Percentiles rank a stretch among this genome's conserved stretches.
phyloP scores from a whole-genome alignment of 2,797 vertebrate genomes.

The Prunella strophiata region DNA sequence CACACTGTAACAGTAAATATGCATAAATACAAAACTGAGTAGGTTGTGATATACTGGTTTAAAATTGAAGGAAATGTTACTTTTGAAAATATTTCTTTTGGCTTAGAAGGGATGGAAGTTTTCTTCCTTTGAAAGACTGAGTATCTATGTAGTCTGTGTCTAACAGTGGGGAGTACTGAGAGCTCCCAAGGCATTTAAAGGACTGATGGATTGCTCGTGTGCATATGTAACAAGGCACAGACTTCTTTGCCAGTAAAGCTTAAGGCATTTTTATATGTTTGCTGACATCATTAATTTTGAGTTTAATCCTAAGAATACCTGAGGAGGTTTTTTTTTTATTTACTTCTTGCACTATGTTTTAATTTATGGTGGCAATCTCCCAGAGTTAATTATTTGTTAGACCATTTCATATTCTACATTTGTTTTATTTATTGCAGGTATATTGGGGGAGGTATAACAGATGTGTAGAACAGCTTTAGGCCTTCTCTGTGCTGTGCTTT shows the following conservation, averaged over 20 bases:
- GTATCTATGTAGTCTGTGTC: background rate
- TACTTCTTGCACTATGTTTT: background rate
- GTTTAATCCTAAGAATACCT: conserved; percentile 8
- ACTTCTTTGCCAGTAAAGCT: background rate
- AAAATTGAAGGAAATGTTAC: background rate
- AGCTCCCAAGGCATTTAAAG: background rate
- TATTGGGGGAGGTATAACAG: background rate
- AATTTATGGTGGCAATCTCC: background rate
- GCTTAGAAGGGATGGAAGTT: background rate
- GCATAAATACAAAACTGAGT: background rate
- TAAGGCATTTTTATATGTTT: background rate
- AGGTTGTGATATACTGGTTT: background rate
- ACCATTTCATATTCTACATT: background rate
- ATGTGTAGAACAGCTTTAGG: background rate
- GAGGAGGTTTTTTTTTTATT: conserved; percentile 19
- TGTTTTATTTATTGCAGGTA: background rate
- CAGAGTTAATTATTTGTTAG: background rate
- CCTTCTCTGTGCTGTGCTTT: background rate
- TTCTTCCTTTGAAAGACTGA: background rate
- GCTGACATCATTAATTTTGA: background rate
- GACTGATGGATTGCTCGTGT: background rate
- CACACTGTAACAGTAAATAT: background rate
- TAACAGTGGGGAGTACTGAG: background rate
- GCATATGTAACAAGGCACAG: background rate
- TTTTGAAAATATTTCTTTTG: background rate